A percentile compares a stretch with the other conserved stretches of the same genome.
Evolutionary conservation across 2,888 invertebrate species (phyloP).

Genomic region (Limnephilus rhombicus): DNA sequence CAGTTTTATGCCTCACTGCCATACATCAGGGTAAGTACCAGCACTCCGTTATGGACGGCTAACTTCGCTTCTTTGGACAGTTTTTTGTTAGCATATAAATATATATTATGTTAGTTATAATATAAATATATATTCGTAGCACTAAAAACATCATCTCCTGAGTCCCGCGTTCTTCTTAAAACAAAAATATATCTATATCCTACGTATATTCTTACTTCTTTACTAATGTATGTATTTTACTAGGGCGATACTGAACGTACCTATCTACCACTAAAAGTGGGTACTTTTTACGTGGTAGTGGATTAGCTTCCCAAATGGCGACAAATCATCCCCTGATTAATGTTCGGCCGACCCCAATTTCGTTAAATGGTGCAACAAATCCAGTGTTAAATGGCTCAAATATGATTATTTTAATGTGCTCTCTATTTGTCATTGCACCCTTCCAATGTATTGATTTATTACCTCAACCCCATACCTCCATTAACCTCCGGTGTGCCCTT

Average conservation of each 20-base stretch:
- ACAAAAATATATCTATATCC: too few relatives aligned
- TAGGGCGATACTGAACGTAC: background rate
- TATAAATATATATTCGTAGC: too few relatives aligned
- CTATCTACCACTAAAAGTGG: background rate
- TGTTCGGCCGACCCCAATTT: background rate
- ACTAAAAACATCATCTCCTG: too few relatives aligned
- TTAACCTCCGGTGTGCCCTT: too few relatives aligned
- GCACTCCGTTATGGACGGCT: too few relatives aligned
- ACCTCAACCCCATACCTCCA: background rate
- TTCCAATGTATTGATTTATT: constrained; percentile 2
- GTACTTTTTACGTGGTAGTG: background rate
- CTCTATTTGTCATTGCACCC: constrained; percentile 45
- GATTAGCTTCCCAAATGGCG: background rate
- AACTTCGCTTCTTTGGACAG: too few relatives aligned
- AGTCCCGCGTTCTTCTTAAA: too few relatives aligned
- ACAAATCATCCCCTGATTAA: background rate
- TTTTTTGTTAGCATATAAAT: too few relatives aligned
- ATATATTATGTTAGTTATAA: too few relatives aligned
- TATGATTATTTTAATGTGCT: constrained; percentile 44
- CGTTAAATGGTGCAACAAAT: constrained; percentile 46
- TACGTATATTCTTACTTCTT: too few relatives aligned
- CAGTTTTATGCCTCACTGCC: too few relatives aligned
- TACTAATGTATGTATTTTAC: background rate
- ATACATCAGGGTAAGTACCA: too few relatives aligned
- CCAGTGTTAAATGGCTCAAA: constrained; percentile 44